Evolutionary conservation across 1,140 invertebrate species (phyloP).

Genomic region (Drosophila repleta): DNA sequence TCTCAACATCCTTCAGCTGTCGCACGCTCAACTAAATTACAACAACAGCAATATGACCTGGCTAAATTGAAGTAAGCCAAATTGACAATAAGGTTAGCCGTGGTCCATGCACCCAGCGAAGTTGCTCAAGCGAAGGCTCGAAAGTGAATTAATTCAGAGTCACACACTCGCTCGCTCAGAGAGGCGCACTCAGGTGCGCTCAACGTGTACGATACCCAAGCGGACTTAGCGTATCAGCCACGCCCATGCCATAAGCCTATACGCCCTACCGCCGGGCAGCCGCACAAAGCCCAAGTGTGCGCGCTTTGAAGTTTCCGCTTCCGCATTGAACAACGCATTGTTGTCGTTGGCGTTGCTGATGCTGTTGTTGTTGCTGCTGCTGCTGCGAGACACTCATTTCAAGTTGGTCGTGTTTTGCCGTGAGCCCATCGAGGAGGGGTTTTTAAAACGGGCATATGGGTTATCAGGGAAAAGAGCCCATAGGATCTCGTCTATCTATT

Average conservation of each 20-base stretch:
- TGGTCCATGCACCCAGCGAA: slow-evolving; percentile 26
- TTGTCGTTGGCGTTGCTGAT: slow-evolving; percentile 40
- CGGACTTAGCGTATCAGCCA: slow-evolving; percentile 1
- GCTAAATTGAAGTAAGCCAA: slow-evolving; percentile 73
- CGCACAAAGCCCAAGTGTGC: slow-evolving; percentile 71
- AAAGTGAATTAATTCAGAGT: slow-evolving; percentile 71
- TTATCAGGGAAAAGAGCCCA: too few relatives aligned
- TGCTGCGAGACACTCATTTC: slow-evolving; percentile 64
- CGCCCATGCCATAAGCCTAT: slow-evolving; percentile 2
- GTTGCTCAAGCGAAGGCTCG: slow-evolving; percentile 29
- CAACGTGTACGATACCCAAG: slow-evolving; percentile 22
- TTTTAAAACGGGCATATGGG: not conserved
- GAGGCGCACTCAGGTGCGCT: slow-evolving; percentile 61
- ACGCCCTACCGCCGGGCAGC: slow-evolving; percentile 36
- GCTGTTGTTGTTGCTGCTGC: slow-evolving; percentile 42
- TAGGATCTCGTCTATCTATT: too few relatives aligned
- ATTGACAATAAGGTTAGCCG: slow-evolving; percentile 66
- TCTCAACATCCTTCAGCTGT: slow-evolving; percentile 16
- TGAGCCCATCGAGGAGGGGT: not conserved
- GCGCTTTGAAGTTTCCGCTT: slow-evolving; percentile 79
- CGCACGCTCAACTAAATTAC: slow-evolving; percentile 56
- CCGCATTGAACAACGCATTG: slow-evolving; percentile 59
- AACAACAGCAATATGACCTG: slow-evolving; percentile 38
- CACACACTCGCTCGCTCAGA: slow-evolving; percentile 26
- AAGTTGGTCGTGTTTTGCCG: slow-evolving; percentile 56